Conservation (phyloP, 2,113 vertebrate species). For the Brachypodius melanocephalos region DNA sequence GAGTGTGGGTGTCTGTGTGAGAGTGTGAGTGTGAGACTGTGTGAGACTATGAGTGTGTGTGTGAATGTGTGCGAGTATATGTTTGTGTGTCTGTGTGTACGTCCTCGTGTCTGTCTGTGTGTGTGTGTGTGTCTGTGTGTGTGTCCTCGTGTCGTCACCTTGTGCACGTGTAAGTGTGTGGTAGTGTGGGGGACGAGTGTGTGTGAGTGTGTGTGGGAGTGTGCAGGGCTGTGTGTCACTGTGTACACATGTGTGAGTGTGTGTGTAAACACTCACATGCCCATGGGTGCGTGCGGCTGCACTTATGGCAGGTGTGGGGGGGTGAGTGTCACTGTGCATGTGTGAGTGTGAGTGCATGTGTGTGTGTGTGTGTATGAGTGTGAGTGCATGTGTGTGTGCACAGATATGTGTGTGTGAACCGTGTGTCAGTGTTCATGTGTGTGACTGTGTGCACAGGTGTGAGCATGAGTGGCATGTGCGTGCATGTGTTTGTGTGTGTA, state of each 20-base stretch:
- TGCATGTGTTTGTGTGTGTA: rapidly evolving
- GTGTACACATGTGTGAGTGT: too few species aligned
- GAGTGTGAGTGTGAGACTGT: not conserved
- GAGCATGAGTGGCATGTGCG: too few species aligned
- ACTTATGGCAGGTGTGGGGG: rapidly evolving
- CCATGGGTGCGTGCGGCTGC: not conserved
- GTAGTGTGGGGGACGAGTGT: not conserved
- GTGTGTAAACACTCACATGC: too few species aligned
- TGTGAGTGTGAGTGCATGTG: not conserved
- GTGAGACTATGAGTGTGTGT: not conserved
- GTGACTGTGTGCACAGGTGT: too few species aligned
- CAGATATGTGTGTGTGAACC: not conserved
- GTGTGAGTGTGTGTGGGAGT: too few species aligned
- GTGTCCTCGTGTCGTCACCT: too few species aligned
- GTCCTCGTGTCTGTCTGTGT: too few species aligned
- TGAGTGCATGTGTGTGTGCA: too few species aligned
- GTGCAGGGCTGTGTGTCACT: not conserved
- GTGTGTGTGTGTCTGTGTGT: not conserved
- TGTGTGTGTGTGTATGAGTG: too few species aligned
- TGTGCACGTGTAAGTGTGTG: too few species aligned
- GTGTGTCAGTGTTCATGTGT: not conserved
- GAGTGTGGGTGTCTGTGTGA: too few species aligned
- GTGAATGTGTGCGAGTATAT: not conserved
- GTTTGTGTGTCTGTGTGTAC: not conserved
- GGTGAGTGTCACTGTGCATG: too few species aligned